Conservation (phyloP, 2,113 vertebrate genomes). For the Amphilophus citrinellus region DNA sequence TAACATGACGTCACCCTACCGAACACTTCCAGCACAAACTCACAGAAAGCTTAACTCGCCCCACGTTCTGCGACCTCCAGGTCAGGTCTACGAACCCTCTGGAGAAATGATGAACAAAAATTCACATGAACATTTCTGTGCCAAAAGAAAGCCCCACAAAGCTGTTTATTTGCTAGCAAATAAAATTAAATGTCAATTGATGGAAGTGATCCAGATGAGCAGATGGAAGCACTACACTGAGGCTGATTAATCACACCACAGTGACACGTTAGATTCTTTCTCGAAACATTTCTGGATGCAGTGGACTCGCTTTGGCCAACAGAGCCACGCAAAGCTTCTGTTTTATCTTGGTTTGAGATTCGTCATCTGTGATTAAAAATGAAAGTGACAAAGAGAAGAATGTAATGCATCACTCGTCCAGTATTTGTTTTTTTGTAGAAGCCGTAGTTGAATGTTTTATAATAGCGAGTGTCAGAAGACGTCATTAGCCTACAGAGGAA, state of each 20-base stretch:
- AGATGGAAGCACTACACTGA: constrained; percentile 10
- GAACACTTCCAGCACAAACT: not conserved
- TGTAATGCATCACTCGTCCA: too few species aligned
- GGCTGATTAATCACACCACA: constrained; percentile 5
- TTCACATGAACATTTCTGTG: not conserved
- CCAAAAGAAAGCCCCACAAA: not conserved
- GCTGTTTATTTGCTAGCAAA: constrained; percentile 17
- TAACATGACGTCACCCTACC: constrained; percentile 19
- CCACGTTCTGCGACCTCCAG: constrained; percentile 33
- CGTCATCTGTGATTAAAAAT: not conserved
- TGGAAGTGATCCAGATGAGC: constrained; percentile 14
- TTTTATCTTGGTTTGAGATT: not conserved
- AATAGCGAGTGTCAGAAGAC: not conserved
- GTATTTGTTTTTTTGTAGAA: too few species aligned
- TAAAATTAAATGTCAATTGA: not conserved
- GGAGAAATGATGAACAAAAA: constrained; percentile 36
- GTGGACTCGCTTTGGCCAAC: not conserved
- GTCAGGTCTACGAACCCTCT: constrained; percentile 1
- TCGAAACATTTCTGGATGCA: constrained; percentile 18
- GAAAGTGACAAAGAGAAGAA: not conserved
- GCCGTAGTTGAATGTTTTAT: too few species aligned
- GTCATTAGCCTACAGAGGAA: not conserved
- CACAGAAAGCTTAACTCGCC: not conserved
- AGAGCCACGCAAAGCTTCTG: not conserved
- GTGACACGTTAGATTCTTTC: not conserved